Evolutionary conservation across 1,140 invertebrate genomes (phyloP).

Genomic region (Drosophila ogumai): DNA sequence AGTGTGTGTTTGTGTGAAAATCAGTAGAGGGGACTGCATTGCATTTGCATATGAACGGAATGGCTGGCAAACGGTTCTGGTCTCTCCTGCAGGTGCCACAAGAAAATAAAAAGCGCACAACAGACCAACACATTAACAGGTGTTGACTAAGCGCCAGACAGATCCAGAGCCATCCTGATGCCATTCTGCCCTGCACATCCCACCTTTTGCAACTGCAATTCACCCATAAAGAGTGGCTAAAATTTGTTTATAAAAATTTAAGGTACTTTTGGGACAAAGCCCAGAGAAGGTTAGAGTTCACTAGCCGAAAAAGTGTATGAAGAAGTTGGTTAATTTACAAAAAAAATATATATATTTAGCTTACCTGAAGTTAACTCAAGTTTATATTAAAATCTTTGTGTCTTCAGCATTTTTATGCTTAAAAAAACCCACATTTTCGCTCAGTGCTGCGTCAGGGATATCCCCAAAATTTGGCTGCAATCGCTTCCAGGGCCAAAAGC

Average conservation of each 20-base stretch:
- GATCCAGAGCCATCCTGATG: background rate
- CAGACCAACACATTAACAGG: constrained; percentile 73
- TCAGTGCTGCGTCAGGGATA: constrained; percentile 43
- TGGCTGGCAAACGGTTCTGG: constrained; percentile 15
- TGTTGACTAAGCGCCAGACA: constrained; percentile 75
- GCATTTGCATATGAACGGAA: constrained; percentile 71
- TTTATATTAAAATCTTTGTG: rapidly evolving
- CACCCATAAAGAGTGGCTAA: constrained; percentile 44
- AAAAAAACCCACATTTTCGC: background rate
- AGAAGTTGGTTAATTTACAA: too few relatives aligned
- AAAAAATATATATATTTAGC: background rate
- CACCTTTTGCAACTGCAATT: constrained; percentile 1
- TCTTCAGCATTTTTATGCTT: background rate
- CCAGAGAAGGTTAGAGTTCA: constrained; percentile 1
- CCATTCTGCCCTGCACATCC: background rate
- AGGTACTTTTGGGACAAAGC: constrained; percentile 54
- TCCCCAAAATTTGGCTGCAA: constrained; percentile 55
- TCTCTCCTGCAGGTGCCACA: constrained; percentile 27
- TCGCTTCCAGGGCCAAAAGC: constrained; percentile 23
- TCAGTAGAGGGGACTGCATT: constrained; percentile 50
- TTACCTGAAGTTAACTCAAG: background rate
- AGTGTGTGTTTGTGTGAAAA: constrained; percentile 9
- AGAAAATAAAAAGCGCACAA: constrained; percentile 41
- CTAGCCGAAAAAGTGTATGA: constrained; percentile 9
- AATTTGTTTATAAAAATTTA: constrained; percentile 82